phyloP scores from a whole-genome alignment of 2,888 invertebrate genomes.

The Drosophila merina region DNA sequence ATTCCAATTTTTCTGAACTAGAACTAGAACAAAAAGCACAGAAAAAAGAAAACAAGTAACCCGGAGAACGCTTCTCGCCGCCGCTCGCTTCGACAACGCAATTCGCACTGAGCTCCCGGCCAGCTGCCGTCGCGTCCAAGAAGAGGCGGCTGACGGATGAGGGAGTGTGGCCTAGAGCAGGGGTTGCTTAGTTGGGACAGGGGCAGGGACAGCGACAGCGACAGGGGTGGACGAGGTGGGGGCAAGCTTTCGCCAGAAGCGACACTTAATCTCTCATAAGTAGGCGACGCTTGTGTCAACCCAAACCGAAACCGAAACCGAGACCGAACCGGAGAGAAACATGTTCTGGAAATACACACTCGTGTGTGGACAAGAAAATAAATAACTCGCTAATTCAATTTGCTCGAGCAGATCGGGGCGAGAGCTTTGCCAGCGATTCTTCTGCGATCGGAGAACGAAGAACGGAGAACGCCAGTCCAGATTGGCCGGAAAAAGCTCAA shows the following conservation, averaged over 20 bases:
- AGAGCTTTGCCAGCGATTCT: slow-evolving; percentile 17
- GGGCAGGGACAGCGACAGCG: background rate
- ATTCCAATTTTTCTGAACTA: background rate
- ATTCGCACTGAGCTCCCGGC: slow-evolving; percentile 63
- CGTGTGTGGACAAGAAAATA: too few relatives aligned
- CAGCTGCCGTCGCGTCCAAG: slow-evolving; percentile 19
- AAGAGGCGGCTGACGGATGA: background rate
- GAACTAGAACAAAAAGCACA: background rate
- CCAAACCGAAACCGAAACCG: too few relatives aligned
- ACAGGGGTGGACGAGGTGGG: slow-evolving; percentile 14
- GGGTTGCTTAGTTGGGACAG: background rate
- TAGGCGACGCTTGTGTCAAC: background rate
- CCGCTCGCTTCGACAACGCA: slow-evolving; percentile 52
- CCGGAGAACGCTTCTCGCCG: slow-evolving; percentile 31
- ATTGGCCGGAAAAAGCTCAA: slow-evolving; percentile 15
- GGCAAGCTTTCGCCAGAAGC: slow-evolving; percentile 53
- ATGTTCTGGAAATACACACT: too few relatives aligned
- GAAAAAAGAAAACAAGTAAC: slow-evolving; percentile 8
- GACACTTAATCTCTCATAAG: slow-evolving; percentile 11
- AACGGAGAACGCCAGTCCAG: slow-evolving; percentile 9
- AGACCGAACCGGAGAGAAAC: too few relatives aligned
- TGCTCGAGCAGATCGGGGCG: slow-evolving; percentile 1
- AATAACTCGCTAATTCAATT: slow-evolving; percentile 16
- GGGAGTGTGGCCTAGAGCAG: background rate
- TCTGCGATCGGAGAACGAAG: background rate